phyloP scores from a whole-genome alignment of 2,888 invertebrate species.

The Andrena praecox region DNA sequence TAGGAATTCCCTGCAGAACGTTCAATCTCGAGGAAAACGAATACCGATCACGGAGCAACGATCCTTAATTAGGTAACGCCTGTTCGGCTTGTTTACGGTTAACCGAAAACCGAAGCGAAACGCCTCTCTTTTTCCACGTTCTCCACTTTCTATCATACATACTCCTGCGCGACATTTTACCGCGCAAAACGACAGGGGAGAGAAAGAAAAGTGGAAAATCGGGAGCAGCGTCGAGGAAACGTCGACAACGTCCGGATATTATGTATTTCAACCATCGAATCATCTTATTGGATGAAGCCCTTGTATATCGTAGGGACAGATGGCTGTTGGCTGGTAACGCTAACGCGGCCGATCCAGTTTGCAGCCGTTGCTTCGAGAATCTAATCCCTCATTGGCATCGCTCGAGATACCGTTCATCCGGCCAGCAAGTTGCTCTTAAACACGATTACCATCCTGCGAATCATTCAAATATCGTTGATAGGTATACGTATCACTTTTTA shows the following conservation, averaged over 20 bases:
- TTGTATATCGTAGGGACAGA: slow-evolving; percentile 74
- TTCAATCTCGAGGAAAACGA: slow-evolving; percentile 22
- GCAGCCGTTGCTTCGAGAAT: slow-evolving; percentile 67
- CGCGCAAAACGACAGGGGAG: not conserved
- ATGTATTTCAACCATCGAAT: slow-evolving; percentile 53
- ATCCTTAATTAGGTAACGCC: too few species aligned
- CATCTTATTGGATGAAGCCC: slow-evolving; percentile 79
- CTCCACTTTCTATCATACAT: too few species aligned
- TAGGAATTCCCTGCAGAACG: slow-evolving; percentile 6
- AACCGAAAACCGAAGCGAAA: not conserved
- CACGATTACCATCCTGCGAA: slow-evolving; percentile 1
- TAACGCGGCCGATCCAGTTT: slow-evolving; percentile 57
- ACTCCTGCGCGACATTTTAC: not conserved
- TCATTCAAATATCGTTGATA: not conserved
- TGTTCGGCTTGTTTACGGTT: slow-evolving; percentile 7
- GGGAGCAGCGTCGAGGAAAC: not conserved
- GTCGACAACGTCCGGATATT: slow-evolving; percentile 51
- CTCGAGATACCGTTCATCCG: slow-evolving; percentile 55
- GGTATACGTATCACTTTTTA: slow-evolving; percentile 16
- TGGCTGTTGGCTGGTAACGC: slow-evolving; percentile 63
- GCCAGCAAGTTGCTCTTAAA: slow-evolving; percentile 14
- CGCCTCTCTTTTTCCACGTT: not conserved
- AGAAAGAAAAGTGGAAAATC: not conserved
- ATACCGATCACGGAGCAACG: slow-evolving; percentile 25
- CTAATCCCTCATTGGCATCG: slow-evolving; percentile 77